phyloP scores from a whole-genome alignment of 2,797 vertebrate genomes.

The Epinephelus coioides region DNA sequence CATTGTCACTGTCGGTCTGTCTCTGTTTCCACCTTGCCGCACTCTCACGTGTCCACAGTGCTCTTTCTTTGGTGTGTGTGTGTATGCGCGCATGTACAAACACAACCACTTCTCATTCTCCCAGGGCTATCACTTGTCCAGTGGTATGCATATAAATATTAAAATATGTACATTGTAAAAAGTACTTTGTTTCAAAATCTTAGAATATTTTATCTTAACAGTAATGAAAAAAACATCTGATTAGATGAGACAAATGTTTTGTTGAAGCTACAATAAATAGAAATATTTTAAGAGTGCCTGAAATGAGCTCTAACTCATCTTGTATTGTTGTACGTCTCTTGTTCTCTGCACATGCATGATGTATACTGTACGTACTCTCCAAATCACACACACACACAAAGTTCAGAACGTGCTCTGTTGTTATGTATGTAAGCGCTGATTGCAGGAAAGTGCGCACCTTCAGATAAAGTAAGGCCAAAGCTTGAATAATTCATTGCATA shows the following conservation, averaged over 20 bases:
- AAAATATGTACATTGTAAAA: slow-evolving; percentile 29
- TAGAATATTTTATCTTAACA: neutral
- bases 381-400: slow-evolving; percentile 6
- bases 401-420: slow-evolving; percentile 1
- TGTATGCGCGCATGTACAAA: slow-evolving; percentile 24
- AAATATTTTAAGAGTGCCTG: neutral
- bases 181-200: neutral
- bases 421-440: slow-evolving; percentile 38
- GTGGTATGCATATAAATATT: slow-evolving; percentile 15
- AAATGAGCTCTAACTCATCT: neutral
- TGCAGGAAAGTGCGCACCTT: slow-evolving; percentile 40
- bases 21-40: slow-evolving; percentile 43
- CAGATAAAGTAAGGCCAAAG: slow-evolving; percentile 55
- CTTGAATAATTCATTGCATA: slow-evolving; percentile 67
- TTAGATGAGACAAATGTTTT: neutral
- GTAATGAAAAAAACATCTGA: neutral
- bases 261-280: neutral
- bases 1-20: slow-evolving; percentile 61
- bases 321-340: neutral
- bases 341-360: neutral
- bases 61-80: slow-evolving; percentile 24
- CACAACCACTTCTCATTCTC: slow-evolving; percentile 29
- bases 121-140: slow-evolving; percentile 70
- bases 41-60: slow-evolving; percentile 32
- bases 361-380: slow-evolving; percentile 14